Evolutionary conservation across 1,140 invertebrate species (phyloP), one percentile per base, ranked within the genome.

Genomic region (Apis florea): DNA sequence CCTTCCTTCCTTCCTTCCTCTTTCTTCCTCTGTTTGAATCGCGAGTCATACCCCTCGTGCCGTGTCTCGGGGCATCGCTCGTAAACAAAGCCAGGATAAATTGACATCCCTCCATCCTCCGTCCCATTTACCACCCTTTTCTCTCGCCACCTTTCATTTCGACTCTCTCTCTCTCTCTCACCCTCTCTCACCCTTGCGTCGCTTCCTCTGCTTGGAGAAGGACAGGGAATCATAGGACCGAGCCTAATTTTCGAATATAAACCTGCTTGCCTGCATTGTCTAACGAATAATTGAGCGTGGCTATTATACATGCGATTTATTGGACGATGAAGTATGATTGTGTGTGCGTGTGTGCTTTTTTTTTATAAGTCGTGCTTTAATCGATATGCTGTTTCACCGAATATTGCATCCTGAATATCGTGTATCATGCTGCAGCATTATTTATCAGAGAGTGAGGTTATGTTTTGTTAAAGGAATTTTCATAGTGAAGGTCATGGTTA

Each of bases 71-170:
- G 76, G 68, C 71, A 82, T 83, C 70, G 77, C 85, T 88, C 89
- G 88, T 90, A 90, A 90, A 90, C 88, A 90, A 90, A 88, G 90
- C 86, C 85, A 84, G 83, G 87, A 90, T 90, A 90, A 90, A 90
- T 90, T 86, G 89, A 87, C 85, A 77, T 84, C 82, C 79, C 83
- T 81, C 71, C 74, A 68, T 63, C 77, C 84, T n/a, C n/a, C 76
- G 31, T 75, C 71, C 64, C 67, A 82, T 83, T 86, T 88, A 71
- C 80, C 66, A 63, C 68, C 71, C 79, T 49, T 59, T 26, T 26
- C 66, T 21, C 80, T 61, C 11, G 64, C 79, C 56, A 53, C 54
- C 54, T 53, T 21, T 56, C 47, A 17, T 19, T 51, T n/a, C 54
- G 24, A 47, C 24, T 67, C 54, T 21, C 49, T n/a, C 15, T 64